Evolutionary conservation across 2,797 vertebrate species (phyloP).

Genomic region (Coregonus sp.): DNA sequence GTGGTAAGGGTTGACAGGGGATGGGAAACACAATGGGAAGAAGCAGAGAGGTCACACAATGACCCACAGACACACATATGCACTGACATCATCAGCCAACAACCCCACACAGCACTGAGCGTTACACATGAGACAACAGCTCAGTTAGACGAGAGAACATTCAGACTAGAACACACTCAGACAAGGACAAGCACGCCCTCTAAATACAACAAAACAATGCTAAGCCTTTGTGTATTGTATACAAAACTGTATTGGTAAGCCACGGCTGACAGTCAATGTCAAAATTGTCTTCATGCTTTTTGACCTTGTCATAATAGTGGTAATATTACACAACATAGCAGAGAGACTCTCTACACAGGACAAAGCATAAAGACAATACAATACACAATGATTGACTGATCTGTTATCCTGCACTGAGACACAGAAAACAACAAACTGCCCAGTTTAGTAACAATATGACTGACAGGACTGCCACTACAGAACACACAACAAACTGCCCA

Average conservation of each 20-base stretch:
- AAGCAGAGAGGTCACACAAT: neutral
- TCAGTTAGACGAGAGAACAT: neutral
- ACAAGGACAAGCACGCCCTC: neutral
- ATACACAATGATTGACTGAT: neutral
- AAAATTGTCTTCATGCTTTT: neutral
- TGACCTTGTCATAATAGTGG: neutral
- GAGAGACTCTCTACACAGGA: neutral
- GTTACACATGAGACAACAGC: neutral
- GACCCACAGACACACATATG: neutral
- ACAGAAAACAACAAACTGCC: neutral
- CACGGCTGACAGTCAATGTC: neutral
- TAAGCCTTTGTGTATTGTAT: conserved; percentile 4
- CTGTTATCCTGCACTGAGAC: neutral
- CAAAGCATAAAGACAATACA: neutral
- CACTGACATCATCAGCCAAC: neutral
- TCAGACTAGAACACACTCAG: neutral
- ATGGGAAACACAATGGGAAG: neutral
- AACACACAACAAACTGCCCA: neutral
- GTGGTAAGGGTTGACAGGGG: neutral
- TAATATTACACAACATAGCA: neutral
- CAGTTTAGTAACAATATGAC: neutral
- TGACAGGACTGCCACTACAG: neutral
- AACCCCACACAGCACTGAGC: neutral
- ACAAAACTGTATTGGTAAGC: neutral
- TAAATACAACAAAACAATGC: neutral